These are phyloP conservation scores for Dromas ardeola DNA, from an alignment of 2,113 vertebrate species.

Conservation along the genomic window DNA sequence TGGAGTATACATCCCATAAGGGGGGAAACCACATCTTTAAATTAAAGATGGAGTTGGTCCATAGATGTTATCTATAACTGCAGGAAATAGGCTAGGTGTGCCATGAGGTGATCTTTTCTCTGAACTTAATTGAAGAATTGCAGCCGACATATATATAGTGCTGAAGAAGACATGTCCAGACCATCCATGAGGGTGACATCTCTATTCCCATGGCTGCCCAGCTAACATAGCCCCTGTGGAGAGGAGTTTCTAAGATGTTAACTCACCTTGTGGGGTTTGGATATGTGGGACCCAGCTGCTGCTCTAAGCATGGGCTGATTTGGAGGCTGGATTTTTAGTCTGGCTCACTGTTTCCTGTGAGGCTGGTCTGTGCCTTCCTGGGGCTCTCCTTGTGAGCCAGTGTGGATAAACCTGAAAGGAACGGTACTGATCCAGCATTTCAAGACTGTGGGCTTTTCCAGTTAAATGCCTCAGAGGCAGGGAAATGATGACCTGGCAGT, in stretches of 20 bases:
- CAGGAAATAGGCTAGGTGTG: not conserved
- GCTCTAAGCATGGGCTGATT: not conserved
- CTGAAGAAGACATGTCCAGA: not conserved
- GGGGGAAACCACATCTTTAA: not conserved
- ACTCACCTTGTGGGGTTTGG: not conserved
- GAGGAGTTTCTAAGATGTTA: not conserved
- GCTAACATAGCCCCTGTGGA: not conserved
- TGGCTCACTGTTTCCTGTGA: not conserved
- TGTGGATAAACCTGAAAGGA: not conserved
- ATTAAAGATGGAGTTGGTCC: not conserved
- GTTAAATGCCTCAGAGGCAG: not conserved
- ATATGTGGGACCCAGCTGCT: not conserved
- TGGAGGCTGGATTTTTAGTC: not conserved
- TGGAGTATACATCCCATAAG: no score
- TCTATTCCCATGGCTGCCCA: not conserved
- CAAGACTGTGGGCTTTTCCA: not conserved
- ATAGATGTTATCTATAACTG: not conserved
- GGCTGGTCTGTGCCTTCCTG: not conserved
- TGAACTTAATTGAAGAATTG: not conserved
- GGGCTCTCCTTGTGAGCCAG: not conserved
- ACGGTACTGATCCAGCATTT: not conserved
- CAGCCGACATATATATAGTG: not conserved
- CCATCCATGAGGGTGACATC: fast-evolving
- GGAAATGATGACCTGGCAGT: not conserved
- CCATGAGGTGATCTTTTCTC: not conserved